Evolutionary conservation across 1,140 invertebrate species (phyloP).

Genomic region (Drosophila micromelanica): DNA sequence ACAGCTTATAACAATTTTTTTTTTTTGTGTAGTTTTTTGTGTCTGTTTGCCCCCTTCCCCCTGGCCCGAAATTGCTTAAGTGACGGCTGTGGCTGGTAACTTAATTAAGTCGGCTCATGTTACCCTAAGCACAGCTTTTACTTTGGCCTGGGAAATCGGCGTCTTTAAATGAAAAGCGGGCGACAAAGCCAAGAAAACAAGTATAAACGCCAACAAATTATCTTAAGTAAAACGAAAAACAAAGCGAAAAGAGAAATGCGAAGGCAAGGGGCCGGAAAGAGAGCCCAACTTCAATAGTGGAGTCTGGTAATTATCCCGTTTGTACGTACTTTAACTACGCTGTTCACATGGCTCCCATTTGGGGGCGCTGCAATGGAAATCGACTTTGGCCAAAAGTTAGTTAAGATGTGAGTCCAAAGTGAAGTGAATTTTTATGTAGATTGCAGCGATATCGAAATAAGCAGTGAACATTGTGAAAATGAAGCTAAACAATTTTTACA

Average conservation of each 20-base stretch:
- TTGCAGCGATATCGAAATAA: too few relatives aligned
- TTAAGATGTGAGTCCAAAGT: neutral
- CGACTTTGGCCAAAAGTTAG: neutral
- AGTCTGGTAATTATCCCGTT: constrained; percentile 55
- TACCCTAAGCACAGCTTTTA: constrained; percentile 62
- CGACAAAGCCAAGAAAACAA: constrained; percentile 23
- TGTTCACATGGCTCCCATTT: constrained; percentile 26
- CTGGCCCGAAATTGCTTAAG: constrained; percentile 15
- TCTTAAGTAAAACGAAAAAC: constrained; percentile 42
- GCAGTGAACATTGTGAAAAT: too few relatives aligned
- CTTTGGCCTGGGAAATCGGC: constrained; percentile 65
- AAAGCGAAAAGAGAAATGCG: constrained; percentile 16
- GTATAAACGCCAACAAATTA: constrained; percentile 61
- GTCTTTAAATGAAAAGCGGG: constrained; percentile 60
- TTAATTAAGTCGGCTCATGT: constrained; percentile 51
- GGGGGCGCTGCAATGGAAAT: neutral
- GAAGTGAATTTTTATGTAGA: too few relatives aligned
- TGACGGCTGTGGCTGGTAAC: constrained; percentile 36
- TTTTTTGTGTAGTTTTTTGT: neutral
- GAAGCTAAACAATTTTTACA: too few relatives aligned
- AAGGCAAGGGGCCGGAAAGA: constrained; percentile 3
- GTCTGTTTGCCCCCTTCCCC: neutral
- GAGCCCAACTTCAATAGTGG: constrained; percentile 25
- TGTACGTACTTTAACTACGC: constrained; percentile 22
- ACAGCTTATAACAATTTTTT: constrained; percentile 20